Evolutionary conservation across 1,140 invertebrate species (phyloP), one percentile per base, ranked within the genome.

Genomic region (Eulimnadia texana): DNA sequence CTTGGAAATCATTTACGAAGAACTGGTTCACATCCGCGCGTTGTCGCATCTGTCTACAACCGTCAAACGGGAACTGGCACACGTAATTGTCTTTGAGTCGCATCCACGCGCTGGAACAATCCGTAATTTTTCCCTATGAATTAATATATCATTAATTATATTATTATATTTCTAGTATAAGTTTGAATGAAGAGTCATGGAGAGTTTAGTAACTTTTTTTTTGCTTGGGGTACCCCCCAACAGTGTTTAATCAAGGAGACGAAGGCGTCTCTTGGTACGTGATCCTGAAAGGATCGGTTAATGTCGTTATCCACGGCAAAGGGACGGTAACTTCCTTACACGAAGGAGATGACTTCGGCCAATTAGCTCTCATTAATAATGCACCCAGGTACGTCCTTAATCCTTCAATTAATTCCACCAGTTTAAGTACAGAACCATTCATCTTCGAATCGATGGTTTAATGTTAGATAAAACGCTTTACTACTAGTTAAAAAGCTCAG

Each of bases 231-330:
- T n/a, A n/a, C n/a, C n/a, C n/a, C n/a, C n/a, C n/a, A 72, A 51
- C 72, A 88, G 86, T 92, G 68, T 93, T 93, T 72, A 86, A 88
- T 70, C 89, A 92, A 76, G 89, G 89, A 50, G 88, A 91, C 70
- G 85, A 88, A 71, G 89, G 88, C n/a, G 80, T 84, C 64, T 88
- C 84, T 23, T 92, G 89, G 89, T 92, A 89, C 74, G 88, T 92
- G 49, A 83, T 92, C 63, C 76, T 92, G 27, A 82, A 83, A 67
- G 88, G 88, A 16, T 88, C 86, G 0, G 88, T 92, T 3, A 86
- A 90, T 71, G 88, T 92, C 53, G 84, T 86, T 42, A 90, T 90
- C 67, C 83, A 87, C 70, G 86, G 88, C 56, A 91, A 91, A 78
- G 88, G 88, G 28, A 81, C 85, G 11, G 89, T 91, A 13, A 87